phyloP scores from a whole-genome alignment of 2,888 invertebrate species.

The Epinotia demarniana region DNA sequence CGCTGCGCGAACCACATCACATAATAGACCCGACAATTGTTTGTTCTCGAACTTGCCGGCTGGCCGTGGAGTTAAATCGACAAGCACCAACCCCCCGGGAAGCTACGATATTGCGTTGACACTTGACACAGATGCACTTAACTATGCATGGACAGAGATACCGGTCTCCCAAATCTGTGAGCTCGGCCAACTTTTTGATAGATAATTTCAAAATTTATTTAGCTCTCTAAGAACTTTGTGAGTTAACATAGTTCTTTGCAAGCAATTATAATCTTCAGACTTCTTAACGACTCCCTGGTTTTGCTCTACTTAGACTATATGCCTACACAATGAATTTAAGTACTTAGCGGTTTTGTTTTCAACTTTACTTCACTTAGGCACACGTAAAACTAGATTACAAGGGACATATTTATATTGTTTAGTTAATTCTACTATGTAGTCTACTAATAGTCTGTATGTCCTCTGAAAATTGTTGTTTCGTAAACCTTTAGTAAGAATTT shows the following conservation, averaged over 20 bases:
- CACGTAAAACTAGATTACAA: neutral
- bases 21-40: slow-evolving; percentile 52
- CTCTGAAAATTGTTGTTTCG: neutral
- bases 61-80: slow-evolving; percentile 70
- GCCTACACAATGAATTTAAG: neutral
- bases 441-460: too few species aligned
- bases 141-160: slow-evolving; percentile 81
- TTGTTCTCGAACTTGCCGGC: slow-evolving; percentile 52
- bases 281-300: neutral
- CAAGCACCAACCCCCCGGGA: slow-evolving; percentile 62
- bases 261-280: slow-evolving; percentile 11
- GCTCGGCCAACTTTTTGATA: slow-evolving; percentile 68
- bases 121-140: slow-evolving; percentile 79
- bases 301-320: neutral
- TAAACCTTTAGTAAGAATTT: neutral
- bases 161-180: slow-evolving; percentile 68
- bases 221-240: slow-evolving; percentile 36
- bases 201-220: slow-evolving; percentile 67
- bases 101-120: slow-evolving; percentile 74
- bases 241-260: slow-evolving; percentile 21
- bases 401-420: neutral
- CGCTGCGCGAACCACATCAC: slow-evolving; percentile 52
- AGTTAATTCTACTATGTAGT: too few species aligned
- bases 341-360: neutral
- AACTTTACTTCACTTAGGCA: too few species aligned